Base-by-base conservation (phyloP, 2,888 invertebrate genomes). In the Anagyrus pseudococci region DNA sequence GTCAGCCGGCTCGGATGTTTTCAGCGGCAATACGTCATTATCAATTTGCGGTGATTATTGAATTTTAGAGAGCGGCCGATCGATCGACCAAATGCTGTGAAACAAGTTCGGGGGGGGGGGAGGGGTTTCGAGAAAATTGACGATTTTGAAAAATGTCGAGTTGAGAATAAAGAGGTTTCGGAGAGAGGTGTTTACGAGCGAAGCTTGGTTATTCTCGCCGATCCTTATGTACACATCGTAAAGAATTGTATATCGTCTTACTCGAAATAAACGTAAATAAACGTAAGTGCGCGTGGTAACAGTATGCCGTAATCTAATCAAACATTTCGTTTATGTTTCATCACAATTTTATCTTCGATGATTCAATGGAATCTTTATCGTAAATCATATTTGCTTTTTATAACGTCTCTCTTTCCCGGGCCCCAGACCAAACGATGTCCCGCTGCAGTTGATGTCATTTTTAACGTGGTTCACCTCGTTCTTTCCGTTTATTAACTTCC, bases 41-140 rank as follows among this genome's bases (percentile, higher is more conserved):
- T 59, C 56, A 50, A 50, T 64, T 59, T 58, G 29, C 44, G 17
- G 46, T 15, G 22, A 55, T 58, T 52, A 63, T 58, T 37, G 37
- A 29, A n/a, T 63, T 29, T 60, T 43, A 60, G 49, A 46, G 46
- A 40, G 20, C 4, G 33, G 10, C 29, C 4, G 10, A 50, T 47
- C 10, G 17, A 62, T 3, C 23, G 52, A 33, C 26, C 3, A 7
- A 22, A n/a, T 17, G 23, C 17, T 10, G 23, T 25, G n/a, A 13
- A 4, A 1, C 7, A 2, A 17, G 7, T 4, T 26, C 15, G 23
- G n/a, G 37, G 22, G 15, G 40, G 15, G 29, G 4, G 29, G 4
- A 4, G 43, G 8, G 41, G 23, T 41, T 52, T 40, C 1, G n/a
- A n/a, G 22, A n/a, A 40, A 40, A 15, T 22, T 20, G 20, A n/a